A percentile compares a stretch with the other conserved stretches of the same genome.
Evolutionary conservation across 2,797 vertebrate genomes (phyloP).

Genomic region (Philypnodon macrostomus): DNA sequence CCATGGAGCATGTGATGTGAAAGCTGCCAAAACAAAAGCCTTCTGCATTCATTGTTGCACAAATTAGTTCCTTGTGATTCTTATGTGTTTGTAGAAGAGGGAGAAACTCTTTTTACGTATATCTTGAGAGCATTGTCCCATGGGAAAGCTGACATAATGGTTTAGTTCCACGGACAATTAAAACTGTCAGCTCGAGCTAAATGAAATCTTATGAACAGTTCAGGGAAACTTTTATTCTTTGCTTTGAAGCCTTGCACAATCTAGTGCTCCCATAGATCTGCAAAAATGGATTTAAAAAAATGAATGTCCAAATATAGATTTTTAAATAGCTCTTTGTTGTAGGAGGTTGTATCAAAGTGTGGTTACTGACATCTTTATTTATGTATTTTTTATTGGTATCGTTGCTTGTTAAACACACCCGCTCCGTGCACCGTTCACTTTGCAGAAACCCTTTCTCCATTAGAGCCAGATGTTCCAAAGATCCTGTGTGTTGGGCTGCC

Average conservation of each 20-base stretch:
- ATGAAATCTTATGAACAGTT: conserved; percentile 16
- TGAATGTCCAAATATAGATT: too few species aligned
- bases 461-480: conserved; percentile 69
- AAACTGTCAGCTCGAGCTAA: conserved; percentile 20
- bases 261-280: neutral
- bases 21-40: too few species aligned
- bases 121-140: neutral
- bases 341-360: conserved; percentile 5
- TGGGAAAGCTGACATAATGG: neutral
- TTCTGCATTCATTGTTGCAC: too few species aligned
- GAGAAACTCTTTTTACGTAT: too few species aligned
- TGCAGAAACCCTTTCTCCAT: conserved; percentile 64
- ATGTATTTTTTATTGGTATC: too few species aligned
- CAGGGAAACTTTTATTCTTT: neutral
- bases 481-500: conserved; percentile 47
- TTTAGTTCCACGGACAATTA: conserved; percentile 26
- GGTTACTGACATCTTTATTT: conserved; percentile 26
- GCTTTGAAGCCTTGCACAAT: conserved; percentile 1
- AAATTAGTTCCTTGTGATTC: too few species aligned
- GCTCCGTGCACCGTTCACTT: conserved; percentile 27
- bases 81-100: too few species aligned
- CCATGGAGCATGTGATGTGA: too few species aligned
- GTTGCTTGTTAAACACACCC: conserved; percentile 36
- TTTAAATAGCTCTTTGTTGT: neutral
- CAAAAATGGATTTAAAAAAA: too few species aligned